phyloP scores from a whole-genome alignment of 2,888 invertebrate species.

The Scaptomyza tumidula region DNA sequence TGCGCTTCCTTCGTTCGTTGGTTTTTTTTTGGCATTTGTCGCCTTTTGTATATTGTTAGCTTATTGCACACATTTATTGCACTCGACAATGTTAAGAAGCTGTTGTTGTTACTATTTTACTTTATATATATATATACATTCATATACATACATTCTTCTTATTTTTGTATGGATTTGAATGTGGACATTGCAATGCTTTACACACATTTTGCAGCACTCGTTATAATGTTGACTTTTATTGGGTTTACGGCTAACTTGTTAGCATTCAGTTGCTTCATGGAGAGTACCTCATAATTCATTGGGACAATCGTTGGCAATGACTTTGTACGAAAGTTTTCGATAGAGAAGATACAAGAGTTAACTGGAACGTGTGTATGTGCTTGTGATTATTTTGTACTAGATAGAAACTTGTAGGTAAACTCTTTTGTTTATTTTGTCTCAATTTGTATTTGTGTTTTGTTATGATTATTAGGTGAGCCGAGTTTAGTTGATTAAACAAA shows the following conservation, averaged over 20 bases:
- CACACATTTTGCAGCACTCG: constrained; percentile 37
- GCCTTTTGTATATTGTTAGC: constrained; percentile 74
- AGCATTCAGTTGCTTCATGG: constrained; percentile 17
- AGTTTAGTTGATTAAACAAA: not conserved
- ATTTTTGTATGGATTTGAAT: constrained; percentile 51
- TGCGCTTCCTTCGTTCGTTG: not conserved
- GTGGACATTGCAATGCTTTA: constrained; percentile 50
- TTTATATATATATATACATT: not conserved
- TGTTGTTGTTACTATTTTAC: too few relatives aligned
- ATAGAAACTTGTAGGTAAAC: not conserved
- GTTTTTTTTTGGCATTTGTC: constrained; percentile 67
- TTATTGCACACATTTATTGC: constrained; percentile 70
- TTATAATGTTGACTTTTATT: constrained; percentile 66
- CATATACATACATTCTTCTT: not conserved
- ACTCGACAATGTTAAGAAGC: constrained; percentile 35
- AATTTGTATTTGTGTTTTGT: constrained; percentile 9
- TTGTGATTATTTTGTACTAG: not conserved
- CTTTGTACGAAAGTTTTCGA: constrained; percentile 11
- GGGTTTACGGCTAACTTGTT: constrained; percentile 55
- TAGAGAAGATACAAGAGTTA: constrained; percentile 11
- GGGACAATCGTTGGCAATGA: constrained; percentile 52
- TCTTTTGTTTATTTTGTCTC: constrained; percentile 17
- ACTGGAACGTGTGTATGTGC: not conserved
- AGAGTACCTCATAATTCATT: constrained; percentile 61
- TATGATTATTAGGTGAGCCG: not conserved